Conservation (phyloP, 2,888 invertebrate species). For the Phanerotoma sp. region DNA sequence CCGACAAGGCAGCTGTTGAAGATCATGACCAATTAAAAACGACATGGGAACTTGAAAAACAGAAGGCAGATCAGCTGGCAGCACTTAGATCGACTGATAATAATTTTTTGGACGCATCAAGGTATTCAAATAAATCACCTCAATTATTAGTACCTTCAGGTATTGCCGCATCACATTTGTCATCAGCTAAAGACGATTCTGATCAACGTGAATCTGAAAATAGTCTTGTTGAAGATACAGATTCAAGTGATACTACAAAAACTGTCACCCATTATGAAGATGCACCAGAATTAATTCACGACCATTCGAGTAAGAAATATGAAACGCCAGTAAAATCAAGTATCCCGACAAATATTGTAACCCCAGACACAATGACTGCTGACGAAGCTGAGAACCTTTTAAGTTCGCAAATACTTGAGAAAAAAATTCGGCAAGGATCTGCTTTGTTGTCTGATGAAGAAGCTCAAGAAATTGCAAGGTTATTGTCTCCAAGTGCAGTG, state of each 20-base stretch:
- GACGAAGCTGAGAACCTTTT: constrained; percentile 86
- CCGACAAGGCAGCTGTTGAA: constrained; percentile 28
- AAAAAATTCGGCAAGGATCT: constrained; percentile 65
- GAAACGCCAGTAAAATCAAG: constrained; percentile 34
- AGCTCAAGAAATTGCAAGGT: constrained; percentile 83
- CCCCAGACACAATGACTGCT: constrained; percentile 73
- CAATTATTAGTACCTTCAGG: constrained; percentile 11
- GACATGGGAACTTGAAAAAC: constrained; percentile 54
- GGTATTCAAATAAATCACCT: constrained; percentile 32
- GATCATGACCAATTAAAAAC: constrained; percentile 40
- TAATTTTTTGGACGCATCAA: constrained; percentile 31
- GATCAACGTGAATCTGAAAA: constrained; percentile 36
- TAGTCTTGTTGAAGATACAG: constrained; percentile 44
- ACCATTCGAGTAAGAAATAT: constrained; percentile 37
- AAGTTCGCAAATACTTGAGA: constrained; percentile 65
- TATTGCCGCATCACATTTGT: neutral
- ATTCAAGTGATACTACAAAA: constrained; percentile 47
- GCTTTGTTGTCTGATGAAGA: constrained; percentile 84
- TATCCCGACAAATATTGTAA: constrained; percentile 37
- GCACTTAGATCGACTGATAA: constrained; percentile 45
- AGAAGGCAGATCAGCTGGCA: constrained; percentile 51
- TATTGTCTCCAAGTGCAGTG: constrained; percentile 65
- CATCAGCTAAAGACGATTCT: constrained; percentile 12
- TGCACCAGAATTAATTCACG: constrained; percentile 31
- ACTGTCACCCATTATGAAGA: constrained; percentile 46